Percentiles rank a stretch among this genome's conserved stretches.
These are phyloP conservation scores for Hormaphis cornu DNA, from an alignment of 1,140 invertebrate genomes.

Conservation along the genomic window DNA sequence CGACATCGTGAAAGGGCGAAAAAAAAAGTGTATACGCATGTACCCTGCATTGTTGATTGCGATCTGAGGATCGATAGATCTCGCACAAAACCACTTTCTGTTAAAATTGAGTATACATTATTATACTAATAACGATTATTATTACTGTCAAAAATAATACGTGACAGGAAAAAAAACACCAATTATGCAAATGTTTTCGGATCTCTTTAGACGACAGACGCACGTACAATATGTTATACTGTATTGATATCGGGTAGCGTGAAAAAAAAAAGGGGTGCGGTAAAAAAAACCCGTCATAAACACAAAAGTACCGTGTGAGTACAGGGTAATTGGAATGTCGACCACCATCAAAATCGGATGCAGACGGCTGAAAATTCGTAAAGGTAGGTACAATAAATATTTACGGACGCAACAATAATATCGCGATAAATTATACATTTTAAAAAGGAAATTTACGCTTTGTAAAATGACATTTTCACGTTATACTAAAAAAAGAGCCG, in stretches of 20 bases:
- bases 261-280: background rate
- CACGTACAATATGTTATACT: background rate
- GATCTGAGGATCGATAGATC: background rate
- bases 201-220: background rate
- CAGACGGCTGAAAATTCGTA: too few species aligned
- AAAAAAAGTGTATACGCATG: background rate
- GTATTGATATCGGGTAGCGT: background rate
- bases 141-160: slow-evolving; percentile 9
- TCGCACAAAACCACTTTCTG: background rate
- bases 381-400: too few species aligned
- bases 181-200: slow-evolving; percentile 18
- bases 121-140: too few species aligned
- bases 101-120: background rate
- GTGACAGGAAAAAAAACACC: background rate
- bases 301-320: background rate
- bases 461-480: too few species aligned
- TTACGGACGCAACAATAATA: too few species aligned
- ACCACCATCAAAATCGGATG: too few species aligned
- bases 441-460: too few species aligned
- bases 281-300: background rate
- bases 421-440: too few species aligned
- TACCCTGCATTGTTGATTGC: background rate
- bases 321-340: too few species aligned
- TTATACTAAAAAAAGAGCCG: too few species aligned
- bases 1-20: background rate